A percentile compares a stretch with the other conserved stretches of the same genome.
phyloP scores from a whole-genome alignment of 2,888 invertebrate genomes.

The Orchesellides sinensis region DNA sequence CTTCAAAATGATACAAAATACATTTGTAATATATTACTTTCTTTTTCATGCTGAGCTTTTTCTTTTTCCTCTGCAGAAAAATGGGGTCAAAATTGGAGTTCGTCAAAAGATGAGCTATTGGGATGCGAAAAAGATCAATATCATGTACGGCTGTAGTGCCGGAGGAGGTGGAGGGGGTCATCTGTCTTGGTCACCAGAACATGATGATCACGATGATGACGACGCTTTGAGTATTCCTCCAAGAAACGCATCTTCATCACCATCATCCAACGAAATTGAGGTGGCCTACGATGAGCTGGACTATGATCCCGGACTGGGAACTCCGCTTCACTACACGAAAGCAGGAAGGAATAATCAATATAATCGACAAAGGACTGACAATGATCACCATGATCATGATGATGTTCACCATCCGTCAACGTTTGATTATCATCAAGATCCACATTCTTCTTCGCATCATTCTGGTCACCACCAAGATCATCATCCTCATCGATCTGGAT shows the following conservation, averaged over 20 bases:
- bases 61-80: conserved; percentile 59
- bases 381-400: not conserved
- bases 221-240: conserved; percentile 23
- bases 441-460: too few species aligned
- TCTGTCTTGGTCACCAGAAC: conserved; percentile 63
- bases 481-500: conserved; percentile 23
- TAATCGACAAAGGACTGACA: not conserved
- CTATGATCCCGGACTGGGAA: conserved; percentile 47
- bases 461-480: conserved; percentile 2
- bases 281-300: conserved; percentile 56
- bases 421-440: conserved; percentile 25
- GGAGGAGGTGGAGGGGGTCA: conserved; percentile 60
- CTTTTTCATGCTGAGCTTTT: not conserved
- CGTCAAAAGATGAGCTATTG: conserved; percentile 69
- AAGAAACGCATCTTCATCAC: conserved; percentile 49
- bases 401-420: conserved; percentile 4
- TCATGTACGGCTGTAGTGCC: conserved; percentile 67
- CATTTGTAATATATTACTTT: not conserved
- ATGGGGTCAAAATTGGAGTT: conserved; percentile 65
- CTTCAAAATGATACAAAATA: not conserved
- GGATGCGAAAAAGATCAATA: conserved; percentile 69
- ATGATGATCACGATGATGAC: conserved; percentile 49
- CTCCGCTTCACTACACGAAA: conserved; percentile 6
- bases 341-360: not conserved
- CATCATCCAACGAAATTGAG: conserved; percentile 44